A percentile compares a stretch with the other conserved stretches of the same genome.
Conservation (phyloP, 2,888 invertebrate species). For the Sinopyrophorus schimmeli region DNA sequence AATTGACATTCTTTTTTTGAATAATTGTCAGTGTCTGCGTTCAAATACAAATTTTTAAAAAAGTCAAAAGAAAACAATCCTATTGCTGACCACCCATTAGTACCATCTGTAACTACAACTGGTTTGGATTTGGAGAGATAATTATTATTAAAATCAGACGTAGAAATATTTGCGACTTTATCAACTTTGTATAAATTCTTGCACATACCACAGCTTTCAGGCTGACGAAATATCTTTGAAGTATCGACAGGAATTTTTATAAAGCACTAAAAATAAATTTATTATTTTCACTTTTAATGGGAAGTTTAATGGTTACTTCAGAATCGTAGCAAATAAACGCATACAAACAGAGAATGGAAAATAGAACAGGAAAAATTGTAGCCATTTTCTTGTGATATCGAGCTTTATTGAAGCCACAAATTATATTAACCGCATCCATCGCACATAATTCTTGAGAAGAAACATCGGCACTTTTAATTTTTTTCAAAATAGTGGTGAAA, state of each 20-base stretch:
- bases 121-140: constrained; percentile 81
- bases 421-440: constrained; percentile 31
- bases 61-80: constrained; percentile 69
- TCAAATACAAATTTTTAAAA: constrained; percentile 76
- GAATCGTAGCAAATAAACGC: constrained; percentile 13
- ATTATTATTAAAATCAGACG: constrained; percentile 69
- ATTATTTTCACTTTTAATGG: constrained; percentile 4
- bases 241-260: constrained; percentile 48
- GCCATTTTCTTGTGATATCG: constrained; percentile 9
- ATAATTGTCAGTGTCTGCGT: constrained; percentile 49
- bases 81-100: constrained; percentile 78
- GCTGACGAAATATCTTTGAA: constrained; percentile 68
- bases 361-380: constrained; percentile 8
- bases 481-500: constrained; percentile 36
- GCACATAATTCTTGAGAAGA: constrained; percentile 26
- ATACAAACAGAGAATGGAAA: constrained; percentile 12
- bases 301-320: constrained; percentile 20
- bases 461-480: constrained; percentile 34
- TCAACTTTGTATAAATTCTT: constrained; percentile 64
- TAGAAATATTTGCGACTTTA: constrained; percentile 68
- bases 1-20: constrained; percentile 76
- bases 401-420: constrained; percentile 13
- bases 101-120: constrained; percentile 84
- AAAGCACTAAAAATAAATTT: constrained; percentile 45
- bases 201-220: constrained; percentile 82